phyloP scores from a whole-genome alignment of 2,113 vertebrate genomes.

The Mesembrinibis cayennensis region DNA sequence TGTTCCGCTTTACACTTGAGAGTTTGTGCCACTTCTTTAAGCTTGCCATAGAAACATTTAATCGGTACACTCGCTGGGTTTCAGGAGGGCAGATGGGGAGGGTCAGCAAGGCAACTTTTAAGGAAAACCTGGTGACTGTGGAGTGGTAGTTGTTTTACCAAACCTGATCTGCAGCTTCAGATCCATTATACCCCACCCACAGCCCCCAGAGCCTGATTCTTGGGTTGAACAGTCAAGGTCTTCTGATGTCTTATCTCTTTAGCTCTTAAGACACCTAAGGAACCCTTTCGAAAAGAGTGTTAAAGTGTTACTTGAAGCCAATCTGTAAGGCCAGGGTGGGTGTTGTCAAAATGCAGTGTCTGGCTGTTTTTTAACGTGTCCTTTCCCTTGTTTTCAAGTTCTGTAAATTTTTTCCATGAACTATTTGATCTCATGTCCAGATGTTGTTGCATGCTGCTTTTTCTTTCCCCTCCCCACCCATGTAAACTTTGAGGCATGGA shows the following conservation, averaged over 20 bases:
- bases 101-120: not conserved
- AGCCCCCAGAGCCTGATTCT: not conserved
- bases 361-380: not conserved
- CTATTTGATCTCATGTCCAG: not conserved
- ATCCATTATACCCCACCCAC: not conserved
- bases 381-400: not conserved
- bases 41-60: not conserved
- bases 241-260: not conserved
- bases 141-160: not conserved
- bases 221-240: not conserved
- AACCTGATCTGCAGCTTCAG: not conserved
- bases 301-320: not conserved
- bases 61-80: accelerated
- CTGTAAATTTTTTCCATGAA: not conserved
- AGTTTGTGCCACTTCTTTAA: not conserved
- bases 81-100: not conserved
- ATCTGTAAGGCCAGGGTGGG: not conserved
- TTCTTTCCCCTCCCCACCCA: not conserved
- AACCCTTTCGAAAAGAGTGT: not conserved
- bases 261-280: not conserved
- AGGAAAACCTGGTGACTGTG: not conserved
- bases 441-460: not conserved
- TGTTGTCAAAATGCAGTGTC: not conserved
- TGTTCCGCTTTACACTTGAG: not conserved
- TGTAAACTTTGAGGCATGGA: not conserved